phyloP scores from a whole-genome alignment of 1,140 invertebrate genomes.

The silkworm (Bombyx mori) region DNA sequence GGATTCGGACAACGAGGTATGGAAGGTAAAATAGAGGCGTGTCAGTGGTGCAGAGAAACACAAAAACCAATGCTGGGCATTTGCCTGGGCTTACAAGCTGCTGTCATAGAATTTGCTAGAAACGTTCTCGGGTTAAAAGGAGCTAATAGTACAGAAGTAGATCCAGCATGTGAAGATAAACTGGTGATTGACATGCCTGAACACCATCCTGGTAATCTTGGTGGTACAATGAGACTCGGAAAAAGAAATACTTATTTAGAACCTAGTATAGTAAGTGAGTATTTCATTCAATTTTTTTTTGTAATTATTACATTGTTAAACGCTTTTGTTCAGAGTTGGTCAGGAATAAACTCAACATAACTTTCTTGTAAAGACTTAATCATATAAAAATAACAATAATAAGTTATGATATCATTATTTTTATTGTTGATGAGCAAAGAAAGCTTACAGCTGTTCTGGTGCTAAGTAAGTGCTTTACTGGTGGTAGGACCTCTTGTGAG shows the following conservation, averaged over 20 bases:
- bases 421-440: too few relatives aligned
- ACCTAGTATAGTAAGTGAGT: constrained; percentile 81
- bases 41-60: constrained; percentile 92
- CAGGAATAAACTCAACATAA: too few relatives aligned
- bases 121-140: constrained; percentile 85
- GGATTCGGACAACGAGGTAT: constrained; percentile 97
- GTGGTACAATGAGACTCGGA: constrained; percentile 98
- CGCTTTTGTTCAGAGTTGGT: too few relatives aligned
- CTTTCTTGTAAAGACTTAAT: too few relatives aligned
- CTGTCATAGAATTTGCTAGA: constrained; percentile 96
- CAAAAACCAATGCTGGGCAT: constrained; percentile 95
- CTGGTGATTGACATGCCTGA: constrained; percentile 99
- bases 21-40: constrained; percentile 96
- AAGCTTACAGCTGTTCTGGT: too few relatives aligned
- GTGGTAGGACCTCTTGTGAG: too few relatives aligned
- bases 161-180: constrained; percentile 79
- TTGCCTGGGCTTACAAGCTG: constrained; percentile 96
- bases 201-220: constrained; percentile 92
- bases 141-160: constrained; percentile 92
- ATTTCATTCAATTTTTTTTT: background rate
- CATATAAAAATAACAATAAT: too few relatives aligned
- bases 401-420: too few relatives aligned
- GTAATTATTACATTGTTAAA: background rate
- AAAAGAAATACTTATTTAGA: constrained; percentile 89
- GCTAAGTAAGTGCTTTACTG: too few relatives aligned